These are phyloP conservation scores for Leptarthrus brevirostris DNA, from an alignment of 2,888 invertebrate genomes.

Conservation along the genomic window DNA sequence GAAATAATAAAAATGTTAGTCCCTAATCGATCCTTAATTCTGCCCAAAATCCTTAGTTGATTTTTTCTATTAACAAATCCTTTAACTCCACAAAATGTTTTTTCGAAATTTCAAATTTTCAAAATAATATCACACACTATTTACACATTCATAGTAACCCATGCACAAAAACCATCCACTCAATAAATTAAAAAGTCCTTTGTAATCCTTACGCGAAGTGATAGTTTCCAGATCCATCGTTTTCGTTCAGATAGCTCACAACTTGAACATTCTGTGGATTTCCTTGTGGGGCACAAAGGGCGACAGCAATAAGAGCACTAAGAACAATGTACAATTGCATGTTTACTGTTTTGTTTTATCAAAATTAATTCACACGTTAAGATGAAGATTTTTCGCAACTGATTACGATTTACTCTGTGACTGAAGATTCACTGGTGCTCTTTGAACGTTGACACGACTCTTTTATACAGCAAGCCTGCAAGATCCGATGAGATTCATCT, in stretches of 20 bases:
- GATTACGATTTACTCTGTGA: slow-evolving; percentile 37
- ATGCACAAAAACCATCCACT: no score
- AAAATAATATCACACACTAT: not conserved
- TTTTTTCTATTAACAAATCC: no score
- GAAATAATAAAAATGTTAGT: no score
- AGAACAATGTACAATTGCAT: slow-evolving; percentile 57
- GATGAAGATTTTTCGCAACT: slow-evolving; percentile 4
- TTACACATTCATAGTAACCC: not conserved
- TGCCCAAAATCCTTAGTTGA: no score
- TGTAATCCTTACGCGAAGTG: slow-evolving; percentile 58
- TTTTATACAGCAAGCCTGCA: slow-evolving; percentile 56
- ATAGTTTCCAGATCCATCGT: slow-evolving; percentile 59
- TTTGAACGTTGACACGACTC: slow-evolving; percentile 57
- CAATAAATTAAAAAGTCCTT: not conserved
- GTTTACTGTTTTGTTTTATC: slow-evolving; percentile 46
- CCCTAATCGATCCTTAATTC: no score
- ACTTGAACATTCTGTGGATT: slow-evolving; percentile 55
- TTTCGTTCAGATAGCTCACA: slow-evolving; percentile 56
- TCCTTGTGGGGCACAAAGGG: slow-evolving; percentile 53
- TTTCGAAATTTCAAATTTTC: not conserved
- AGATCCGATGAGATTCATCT: slow-evolving; percentile 44
- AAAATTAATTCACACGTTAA: not conserved
- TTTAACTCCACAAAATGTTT: no score
- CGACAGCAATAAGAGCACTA: slow-evolving; percentile 56
- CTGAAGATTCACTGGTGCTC: slow-evolving; percentile 56